Percentiles rank a stretch among this genome's conserved stretches.
phyloP scores from a whole-genome alignment of 2,888 invertebrate species.

The Philopedon plagiatum region DNA sequence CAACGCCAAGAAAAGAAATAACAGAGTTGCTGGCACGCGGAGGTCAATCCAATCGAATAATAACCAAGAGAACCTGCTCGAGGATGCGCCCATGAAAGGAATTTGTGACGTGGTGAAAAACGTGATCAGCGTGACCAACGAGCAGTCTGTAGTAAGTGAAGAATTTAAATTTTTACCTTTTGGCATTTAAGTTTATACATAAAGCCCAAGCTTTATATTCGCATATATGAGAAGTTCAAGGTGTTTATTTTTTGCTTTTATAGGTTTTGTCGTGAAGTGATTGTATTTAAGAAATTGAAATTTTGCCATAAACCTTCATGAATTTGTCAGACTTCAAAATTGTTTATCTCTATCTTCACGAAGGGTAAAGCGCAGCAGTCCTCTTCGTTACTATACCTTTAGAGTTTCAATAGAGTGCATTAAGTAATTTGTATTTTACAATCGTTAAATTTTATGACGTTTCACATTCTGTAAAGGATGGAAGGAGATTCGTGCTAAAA shows the following conservation, averaged over 20 bases:
- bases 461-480: too few species aligned
- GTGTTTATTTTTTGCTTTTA: neutral
- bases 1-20: neutral
- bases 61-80: constrained; percentile 39
- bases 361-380: too few species aligned
- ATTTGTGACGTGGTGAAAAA: constrained; percentile 57
- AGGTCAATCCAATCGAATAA: constrained; percentile 37
- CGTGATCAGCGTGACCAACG: constrained; percentile 49
- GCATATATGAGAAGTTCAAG: neutral
- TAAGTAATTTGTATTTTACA: too few species aligned
- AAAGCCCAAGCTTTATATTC: neutral
- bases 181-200: constrained; percentile 15
- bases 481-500: too few species aligned
- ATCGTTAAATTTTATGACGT: too few species aligned
- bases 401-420: too few species aligned
- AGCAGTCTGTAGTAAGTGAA: constrained; percentile 36
- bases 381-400: too few species aligned
- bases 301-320: too few species aligned
- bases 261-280: too few species aligned
- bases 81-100: constrained; percentile 55
- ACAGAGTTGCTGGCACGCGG: constrained; percentile 11
- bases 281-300: too few species aligned
- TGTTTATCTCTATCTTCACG: too few species aligned
- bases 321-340: too few species aligned
- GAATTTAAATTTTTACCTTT: neutral